Conservation (phyloP, 2,797 vertebrate species). For the Lateolabrax maculatus region DNA sequence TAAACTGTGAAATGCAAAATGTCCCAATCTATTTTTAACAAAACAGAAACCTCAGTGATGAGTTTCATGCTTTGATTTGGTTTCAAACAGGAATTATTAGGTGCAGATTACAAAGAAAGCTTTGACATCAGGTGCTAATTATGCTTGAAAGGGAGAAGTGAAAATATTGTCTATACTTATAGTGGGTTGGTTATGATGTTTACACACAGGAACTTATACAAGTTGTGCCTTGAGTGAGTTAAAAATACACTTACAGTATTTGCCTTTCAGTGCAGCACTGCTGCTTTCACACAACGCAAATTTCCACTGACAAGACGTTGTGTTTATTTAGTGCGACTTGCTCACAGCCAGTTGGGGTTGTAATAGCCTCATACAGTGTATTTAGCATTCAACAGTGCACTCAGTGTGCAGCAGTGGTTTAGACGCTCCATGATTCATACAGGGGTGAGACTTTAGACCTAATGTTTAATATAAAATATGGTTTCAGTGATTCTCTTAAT, state of each 20-base stretch:
- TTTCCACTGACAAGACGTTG: conserved; percentile 4
- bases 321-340: conserved; percentile 22
- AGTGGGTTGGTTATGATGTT: not conserved
- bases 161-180: not conserved
- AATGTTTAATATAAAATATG: not conserved
- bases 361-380: not conserved
- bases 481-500: not conserved
- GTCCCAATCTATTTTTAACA: not conserved
- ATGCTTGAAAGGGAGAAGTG: not conserved
- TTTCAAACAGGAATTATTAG: not conserved
- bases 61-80: not conserved
- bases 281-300: not conserved
- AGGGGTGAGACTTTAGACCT: not conserved
- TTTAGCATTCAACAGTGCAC: conserved; percentile 10
- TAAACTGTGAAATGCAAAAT: not conserved
- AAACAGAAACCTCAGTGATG: not conserved
- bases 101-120: not conserved
- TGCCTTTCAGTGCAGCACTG: not conserved
- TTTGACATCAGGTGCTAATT: not conserved
- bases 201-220: not conserved
- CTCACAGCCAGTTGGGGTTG: not conserved
- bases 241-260: no score
- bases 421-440: conserved; percentile 18
- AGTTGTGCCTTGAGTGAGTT: not conserved
- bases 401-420: conserved; percentile 11